These are phyloP conservation scores for Hippolais icterina DNA, from an alignment of 2,113 vertebrate genomes.

Conservation along the genomic window DNA sequence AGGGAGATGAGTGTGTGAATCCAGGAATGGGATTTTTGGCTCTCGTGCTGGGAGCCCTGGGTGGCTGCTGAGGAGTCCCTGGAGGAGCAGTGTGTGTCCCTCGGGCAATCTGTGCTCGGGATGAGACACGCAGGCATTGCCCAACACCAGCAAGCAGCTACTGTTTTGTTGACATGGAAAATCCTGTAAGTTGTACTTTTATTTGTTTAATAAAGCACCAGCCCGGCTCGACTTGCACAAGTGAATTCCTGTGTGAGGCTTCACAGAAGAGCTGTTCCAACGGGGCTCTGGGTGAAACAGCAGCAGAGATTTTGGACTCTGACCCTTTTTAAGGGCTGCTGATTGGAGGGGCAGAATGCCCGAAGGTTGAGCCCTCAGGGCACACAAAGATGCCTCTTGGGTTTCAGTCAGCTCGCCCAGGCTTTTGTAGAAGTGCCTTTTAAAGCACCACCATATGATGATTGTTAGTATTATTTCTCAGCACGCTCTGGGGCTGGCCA, in stretches of 20 bases:
- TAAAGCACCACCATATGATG: neutral
- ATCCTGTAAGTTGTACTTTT: neutral
- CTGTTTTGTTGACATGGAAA: neutral
- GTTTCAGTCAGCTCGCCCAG: neutral
- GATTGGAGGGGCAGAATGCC: neutral
- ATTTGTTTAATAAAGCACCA: neutral
- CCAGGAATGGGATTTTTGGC: neutral
- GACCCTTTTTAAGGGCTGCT: neutral
- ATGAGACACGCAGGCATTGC: neutral
- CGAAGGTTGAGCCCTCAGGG: neutral
- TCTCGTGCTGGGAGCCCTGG: neutral
- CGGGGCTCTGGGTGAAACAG: neutral
- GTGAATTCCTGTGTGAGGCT: neutral
- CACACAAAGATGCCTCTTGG: neutral
- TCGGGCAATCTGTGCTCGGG: rapidly evolving
- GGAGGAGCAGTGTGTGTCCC: neutral
- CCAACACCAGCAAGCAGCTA: neutral
- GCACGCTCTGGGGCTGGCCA: neutral
- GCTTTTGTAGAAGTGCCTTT: neutral
- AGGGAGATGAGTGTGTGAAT: neutral
- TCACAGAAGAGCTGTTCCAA: neutral
- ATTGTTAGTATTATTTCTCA: neutral
- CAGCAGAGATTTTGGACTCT: neutral
- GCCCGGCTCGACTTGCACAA: neutral
- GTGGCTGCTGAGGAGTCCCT: neutral